Percentiles rank a stretch among this genome's conserved stretches.
These are phyloP conservation scores for Luperina testacea DNA, from an alignment of 2,888 invertebrate genomes.

Conservation along the genomic window DNA sequence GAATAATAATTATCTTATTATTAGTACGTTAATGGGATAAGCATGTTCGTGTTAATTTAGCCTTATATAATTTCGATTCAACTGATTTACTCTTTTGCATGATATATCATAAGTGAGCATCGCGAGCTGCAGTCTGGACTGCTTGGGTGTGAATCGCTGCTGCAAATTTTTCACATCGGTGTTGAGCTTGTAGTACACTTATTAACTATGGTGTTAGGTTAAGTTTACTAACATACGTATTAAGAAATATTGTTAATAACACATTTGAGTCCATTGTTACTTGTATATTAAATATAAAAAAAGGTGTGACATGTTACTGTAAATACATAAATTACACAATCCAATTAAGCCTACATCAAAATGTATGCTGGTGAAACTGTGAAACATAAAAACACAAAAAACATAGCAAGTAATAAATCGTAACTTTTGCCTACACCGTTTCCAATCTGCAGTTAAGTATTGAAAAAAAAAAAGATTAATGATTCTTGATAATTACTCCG, in stretches of 20 bases:
- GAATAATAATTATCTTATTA: conserved; percentile 21
- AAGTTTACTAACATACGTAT: not conserved
- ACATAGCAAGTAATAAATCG: conserved; percentile 23
- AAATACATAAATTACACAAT: not conserved
- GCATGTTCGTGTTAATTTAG: not conserved
- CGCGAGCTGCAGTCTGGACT: not conserved
- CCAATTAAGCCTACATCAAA: not conserved
- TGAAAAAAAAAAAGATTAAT: conserved; percentile 54
- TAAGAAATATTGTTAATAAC: not conserved
- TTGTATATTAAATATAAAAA: not conserved
- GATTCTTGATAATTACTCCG: conserved; percentile 47
- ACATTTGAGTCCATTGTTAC: not conserved
- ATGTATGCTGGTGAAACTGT: not conserved
- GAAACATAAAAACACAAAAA: not conserved
- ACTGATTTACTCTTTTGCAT: not conserved
- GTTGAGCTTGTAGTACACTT: not conserved
- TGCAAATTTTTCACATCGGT: not conserved
- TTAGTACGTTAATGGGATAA: not conserved
- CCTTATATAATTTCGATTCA: not conserved
- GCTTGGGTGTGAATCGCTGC: not conserved
- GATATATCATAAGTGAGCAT: not conserved
- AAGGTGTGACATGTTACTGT: not conserved
- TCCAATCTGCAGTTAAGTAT: conserved; percentile 37
- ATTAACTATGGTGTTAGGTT: too few species aligned
- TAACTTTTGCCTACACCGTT: conserved; percentile 24